These are phyloP conservation scores for Pseudocheirus occidentalis DNA, from an alignment of 2,797 vertebrate genomes.

Conservation along the genomic window DNA sequence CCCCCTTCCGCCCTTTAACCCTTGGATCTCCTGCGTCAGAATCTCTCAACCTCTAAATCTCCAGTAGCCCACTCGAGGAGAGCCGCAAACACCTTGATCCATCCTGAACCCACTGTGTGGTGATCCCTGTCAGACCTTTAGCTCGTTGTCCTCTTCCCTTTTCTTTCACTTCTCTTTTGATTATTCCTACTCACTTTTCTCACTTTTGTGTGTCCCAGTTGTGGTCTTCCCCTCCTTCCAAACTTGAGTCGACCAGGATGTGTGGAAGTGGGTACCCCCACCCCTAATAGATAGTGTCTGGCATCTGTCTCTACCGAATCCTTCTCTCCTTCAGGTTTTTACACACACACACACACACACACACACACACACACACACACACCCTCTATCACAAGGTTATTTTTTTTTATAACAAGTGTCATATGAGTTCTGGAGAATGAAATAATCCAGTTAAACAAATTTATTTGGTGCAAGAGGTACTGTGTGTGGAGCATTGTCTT, in stretches of 20 bases:
- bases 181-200: background rate
- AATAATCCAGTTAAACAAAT: background rate
- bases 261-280: background rate
- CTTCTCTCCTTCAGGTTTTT: background rate
- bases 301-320: background rate
- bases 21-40: background rate
- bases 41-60: background rate
- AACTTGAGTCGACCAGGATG: background rate
- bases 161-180: background rate
- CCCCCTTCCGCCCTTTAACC: no score
- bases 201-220: background rate
- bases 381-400: background rate
- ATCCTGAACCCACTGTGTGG: no score
- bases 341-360: no score
- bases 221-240: background rate
- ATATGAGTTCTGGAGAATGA: background rate
- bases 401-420: background rate
- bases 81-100: background rate
- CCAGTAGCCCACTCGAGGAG: background rate
- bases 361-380: no score
- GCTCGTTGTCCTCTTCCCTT: rapidly evolving
- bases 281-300: background rate
- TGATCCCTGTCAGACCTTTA: background rate
- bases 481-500: background rate
- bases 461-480: background rate